These are phyloP conservation scores for Sparidentex hasta DNA, from an alignment of 2,797 vertebrate species.

Conservation along the genomic window DNA sequence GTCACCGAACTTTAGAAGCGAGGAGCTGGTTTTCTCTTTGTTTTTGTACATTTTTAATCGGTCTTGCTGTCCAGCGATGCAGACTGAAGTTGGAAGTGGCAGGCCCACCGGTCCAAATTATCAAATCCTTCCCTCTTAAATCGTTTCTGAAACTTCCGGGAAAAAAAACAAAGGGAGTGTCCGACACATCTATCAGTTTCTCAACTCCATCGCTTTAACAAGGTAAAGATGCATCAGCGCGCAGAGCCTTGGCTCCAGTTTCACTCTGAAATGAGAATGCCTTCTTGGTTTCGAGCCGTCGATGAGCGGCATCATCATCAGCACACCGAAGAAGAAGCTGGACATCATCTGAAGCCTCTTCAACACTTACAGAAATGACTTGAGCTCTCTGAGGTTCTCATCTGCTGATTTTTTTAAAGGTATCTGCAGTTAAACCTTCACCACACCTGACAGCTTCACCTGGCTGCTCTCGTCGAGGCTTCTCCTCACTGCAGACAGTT, in stretches of 20 bases:
- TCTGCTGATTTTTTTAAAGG: not conserved
- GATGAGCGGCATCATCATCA: not conserved
- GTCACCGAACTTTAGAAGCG: slow-evolving; percentile 32
- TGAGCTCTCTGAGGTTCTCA: not conserved
- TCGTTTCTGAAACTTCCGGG: not conserved
- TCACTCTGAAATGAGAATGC: slow-evolving; percentile 9
- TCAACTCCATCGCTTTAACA: slow-evolving; percentile 20
- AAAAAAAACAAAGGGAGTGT: slow-evolving; percentile 24
- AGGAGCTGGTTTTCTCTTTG: not conserved
- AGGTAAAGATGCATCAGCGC: slow-evolving; percentile 26
- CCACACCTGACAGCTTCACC: not conserved
- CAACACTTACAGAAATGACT: not conserved
- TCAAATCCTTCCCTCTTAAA: slow-evolving; percentile 30
- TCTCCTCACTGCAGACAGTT: not conserved
- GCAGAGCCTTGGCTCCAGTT: slow-evolving; percentile 22
- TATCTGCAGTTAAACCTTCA: not conserved
- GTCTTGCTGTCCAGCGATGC: slow-evolving; percentile 17
- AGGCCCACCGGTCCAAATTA: slow-evolving; percentile 10
- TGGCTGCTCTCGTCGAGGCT: not conserved
- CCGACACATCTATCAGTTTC: slow-evolving; percentile 17
- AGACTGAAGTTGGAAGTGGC: slow-evolving; percentile 28
- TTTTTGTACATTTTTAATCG: not conserved
- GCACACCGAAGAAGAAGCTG: not conserved
- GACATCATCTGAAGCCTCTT: not conserved
- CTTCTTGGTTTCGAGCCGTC: not conserved